Conservation (phyloP, 2,888 invertebrate genomes). For the Drosophila helvetica region DNA sequence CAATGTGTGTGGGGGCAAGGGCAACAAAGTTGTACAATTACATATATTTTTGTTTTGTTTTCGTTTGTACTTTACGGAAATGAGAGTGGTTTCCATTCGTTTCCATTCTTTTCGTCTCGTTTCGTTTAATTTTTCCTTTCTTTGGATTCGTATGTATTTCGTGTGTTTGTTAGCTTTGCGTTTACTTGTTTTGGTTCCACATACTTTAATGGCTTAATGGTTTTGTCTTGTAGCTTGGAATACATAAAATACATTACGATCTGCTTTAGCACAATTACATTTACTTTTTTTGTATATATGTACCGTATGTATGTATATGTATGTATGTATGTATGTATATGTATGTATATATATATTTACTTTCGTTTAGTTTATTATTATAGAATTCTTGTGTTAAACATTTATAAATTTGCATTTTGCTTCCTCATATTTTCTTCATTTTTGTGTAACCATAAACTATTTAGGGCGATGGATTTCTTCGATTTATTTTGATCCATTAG, state of each 20-base stretch:
- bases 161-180: constrained; percentile 27
- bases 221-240: constrained; percentile 46
- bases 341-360: constrained; percentile 24
- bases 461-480: constrained; percentile 47
- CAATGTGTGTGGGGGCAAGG: not conserved
- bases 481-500: constrained; percentile 48
- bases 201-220: constrained; percentile 11
- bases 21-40: constrained; percentile 5
- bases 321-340: constrained; percentile 2
- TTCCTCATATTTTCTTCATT: constrained; percentile 30
- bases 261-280: constrained; percentile 11
- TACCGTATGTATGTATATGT: constrained; percentile 6
- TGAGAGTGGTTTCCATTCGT: not conserved
- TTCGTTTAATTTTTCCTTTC: not conserved
- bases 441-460: constrained; percentile 30
- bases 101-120: constrained; percentile 3
- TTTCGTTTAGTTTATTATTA: constrained; percentile 32
- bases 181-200: constrained; percentile 29
- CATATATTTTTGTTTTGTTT: constrained; percentile 17
- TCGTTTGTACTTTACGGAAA: constrained; percentile 45
- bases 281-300: constrained; percentile 6
- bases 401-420: constrained; percentile 61
- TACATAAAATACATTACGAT: constrained; percentile 29
- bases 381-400: constrained; percentile 60
- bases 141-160: constrained; percentile 5